Evolutionary conservation across 2,888 invertebrate genomes (phyloP).

Genomic region (Drosophila emarginata): DNA sequence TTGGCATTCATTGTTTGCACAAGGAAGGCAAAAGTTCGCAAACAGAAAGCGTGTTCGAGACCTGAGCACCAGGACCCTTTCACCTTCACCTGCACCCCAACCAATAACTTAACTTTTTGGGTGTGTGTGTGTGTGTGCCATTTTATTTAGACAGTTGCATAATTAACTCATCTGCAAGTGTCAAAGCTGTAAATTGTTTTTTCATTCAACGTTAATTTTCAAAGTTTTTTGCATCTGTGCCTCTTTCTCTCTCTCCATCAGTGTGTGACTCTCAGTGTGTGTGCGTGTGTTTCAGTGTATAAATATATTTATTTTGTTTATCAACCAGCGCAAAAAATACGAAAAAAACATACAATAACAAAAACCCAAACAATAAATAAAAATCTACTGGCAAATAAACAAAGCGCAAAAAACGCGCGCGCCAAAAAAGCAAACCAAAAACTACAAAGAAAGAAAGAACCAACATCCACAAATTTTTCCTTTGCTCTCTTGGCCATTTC

Average conservation of each 20-base stretch:
- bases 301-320: conserved; percentile 33
- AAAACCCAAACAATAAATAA: conserved; percentile 50
- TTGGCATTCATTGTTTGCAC: conserved; percentile 72
- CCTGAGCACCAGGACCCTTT: background rate
- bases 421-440: conserved; percentile 43
- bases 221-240: background rate
- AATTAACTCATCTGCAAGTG: conserved; percentile 44
- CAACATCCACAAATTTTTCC: conserved; percentile 30
- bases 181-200: conserved; percentile 48
- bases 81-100: background rate
- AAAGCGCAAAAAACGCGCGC: conserved; percentile 54
- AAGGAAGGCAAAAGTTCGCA: conserved; percentile 48
- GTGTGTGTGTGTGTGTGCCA: background rate
- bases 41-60: background rate
- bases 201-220: conserved; percentile 32
- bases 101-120: background rate
- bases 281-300: conserved; percentile 15
- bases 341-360: conserved; percentile 34
- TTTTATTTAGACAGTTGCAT: background rate
- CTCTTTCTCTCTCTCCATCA: background rate
- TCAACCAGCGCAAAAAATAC: conserved; percentile 40
- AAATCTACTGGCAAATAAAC: conserved; percentile 56
- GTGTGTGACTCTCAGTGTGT: conserved; percentile 12
- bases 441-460: conserved; percentile 20
- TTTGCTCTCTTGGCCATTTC: conserved; percentile 30